Conservation (phyloP, 1,140 invertebrate species). For the Phthorimaea operculella region DNA sequence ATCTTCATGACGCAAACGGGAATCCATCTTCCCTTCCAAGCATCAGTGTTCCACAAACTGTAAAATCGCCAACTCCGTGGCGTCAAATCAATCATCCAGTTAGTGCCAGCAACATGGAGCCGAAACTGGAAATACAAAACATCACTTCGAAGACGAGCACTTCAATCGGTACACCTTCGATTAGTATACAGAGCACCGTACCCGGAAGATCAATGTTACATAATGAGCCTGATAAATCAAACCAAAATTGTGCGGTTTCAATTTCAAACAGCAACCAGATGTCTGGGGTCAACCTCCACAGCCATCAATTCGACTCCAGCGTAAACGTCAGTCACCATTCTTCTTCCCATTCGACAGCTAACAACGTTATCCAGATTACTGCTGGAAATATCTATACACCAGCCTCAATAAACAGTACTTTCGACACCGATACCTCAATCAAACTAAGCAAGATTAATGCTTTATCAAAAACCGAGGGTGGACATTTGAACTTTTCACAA, state of each 20-base stretch:
- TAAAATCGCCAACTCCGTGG: slow-evolving; percentile 62
- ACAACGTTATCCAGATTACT: slow-evolving; percentile 61
- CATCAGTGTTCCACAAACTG: slow-evolving; percentile 58
- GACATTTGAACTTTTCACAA: slow-evolving; percentile 58
- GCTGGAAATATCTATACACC: slow-evolving; percentile 59
- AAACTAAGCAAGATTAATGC: slow-evolving; percentile 62
- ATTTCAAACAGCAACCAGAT: slow-evolving; percentile 42
- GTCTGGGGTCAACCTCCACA: slow-evolving; percentile 33
- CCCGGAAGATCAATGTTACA: slow-evolving; percentile 36
- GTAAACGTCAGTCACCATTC: slow-evolving; percentile 48
- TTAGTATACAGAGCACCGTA: slow-evolving; percentile 44
- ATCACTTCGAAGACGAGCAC: slow-evolving; percentile 36
- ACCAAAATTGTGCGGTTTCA: slow-evolving; percentile 48
- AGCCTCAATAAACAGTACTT: slow-evolving; percentile 47
- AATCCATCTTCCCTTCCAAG: slow-evolving; percentile 47
- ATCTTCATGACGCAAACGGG: slow-evolving; percentile 46
- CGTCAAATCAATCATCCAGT: slow-evolving; percentile 36
- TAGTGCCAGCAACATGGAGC: slow-evolving; percentile 30
- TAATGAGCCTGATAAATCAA: slow-evolving; percentile 45
- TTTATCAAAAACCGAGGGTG: slow-evolving; percentile 56
- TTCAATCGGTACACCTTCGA: slow-evolving; percentile 29
- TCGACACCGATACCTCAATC: slow-evolving; percentile 57
- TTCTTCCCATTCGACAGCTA: slow-evolving; percentile 39
- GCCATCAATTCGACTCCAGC: slow-evolving; percentile 51
- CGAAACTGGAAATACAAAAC: slow-evolving; percentile 49